A percentile compares a stretch with the other conserved stretches of the same genome.
These are phyloP conservation scores for Microtus montanus DNA, from an alignment of 2,113 vertebrate genomes.

Conservation along the genomic window DNA sequence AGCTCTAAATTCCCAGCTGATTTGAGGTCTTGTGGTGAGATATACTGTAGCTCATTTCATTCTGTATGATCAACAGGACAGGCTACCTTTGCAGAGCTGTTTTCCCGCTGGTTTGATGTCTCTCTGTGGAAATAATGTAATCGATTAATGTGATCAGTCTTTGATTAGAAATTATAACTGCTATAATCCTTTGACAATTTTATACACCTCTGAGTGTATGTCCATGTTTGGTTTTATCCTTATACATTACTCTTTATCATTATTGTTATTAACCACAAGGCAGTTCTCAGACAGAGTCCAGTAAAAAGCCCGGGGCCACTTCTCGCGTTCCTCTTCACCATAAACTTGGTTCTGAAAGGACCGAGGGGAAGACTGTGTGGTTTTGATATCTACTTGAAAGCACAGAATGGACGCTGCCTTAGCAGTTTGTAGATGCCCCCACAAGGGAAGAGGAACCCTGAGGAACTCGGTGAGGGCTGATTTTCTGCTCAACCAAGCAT, in stretches of 20 bases:
- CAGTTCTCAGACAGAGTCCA: background rate
- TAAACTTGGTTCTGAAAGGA: background rate
- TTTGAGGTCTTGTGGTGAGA: background rate
- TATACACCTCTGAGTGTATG: background rate
- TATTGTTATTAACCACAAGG: background rate
- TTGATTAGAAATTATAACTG: background rate
- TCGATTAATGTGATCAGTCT: background rate
- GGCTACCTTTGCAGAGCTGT: background rate
- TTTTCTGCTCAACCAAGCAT: background rate
- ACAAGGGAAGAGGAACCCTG: background rate
- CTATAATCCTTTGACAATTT: background rate
- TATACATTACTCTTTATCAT: background rate
- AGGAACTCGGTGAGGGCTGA: background rate
- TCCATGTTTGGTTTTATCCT: background rate
- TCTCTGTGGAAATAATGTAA: background rate
- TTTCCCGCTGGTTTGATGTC: background rate
- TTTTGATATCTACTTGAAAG: background rate
- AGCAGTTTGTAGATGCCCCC: background rate
- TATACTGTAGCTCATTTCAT: constrained; percentile 5
- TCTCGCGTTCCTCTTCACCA: background rate
- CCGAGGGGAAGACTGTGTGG: background rate
- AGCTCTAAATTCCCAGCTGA: background rate
- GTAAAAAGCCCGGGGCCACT: background rate
- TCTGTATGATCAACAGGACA: background rate
- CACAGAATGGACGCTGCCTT: background rate